Percentiles rank a stretch among this genome's conserved stretches.
phyloP scores from a whole-genome alignment of 2,797 vertebrate species.

The Alca torda region DNA sequence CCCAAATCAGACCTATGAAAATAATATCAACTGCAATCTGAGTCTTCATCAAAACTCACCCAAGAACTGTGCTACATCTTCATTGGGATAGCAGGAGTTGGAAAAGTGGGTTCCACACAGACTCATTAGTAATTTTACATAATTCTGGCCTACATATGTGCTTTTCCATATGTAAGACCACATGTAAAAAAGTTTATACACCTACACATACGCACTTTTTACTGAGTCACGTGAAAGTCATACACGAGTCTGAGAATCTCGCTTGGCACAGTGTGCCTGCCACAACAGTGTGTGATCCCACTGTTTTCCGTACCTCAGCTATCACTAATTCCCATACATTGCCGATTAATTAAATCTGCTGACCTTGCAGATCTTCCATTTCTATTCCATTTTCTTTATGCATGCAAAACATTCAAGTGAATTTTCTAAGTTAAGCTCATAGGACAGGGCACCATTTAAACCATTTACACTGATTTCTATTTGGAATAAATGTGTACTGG shows the following conservation, averaged over 20 bases:
- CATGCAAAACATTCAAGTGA: background rate
- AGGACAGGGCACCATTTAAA: background rate
- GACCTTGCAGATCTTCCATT: background rate
- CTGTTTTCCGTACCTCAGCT: background rate
- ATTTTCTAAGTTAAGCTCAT: background rate
- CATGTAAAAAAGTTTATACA: background rate
- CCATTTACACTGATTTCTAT: background rate
- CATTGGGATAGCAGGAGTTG: background rate
- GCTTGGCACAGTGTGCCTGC: background rate
- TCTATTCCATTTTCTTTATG: background rate
- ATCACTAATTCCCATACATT: background rate
- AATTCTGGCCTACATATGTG: background rate
- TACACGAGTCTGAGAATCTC: background rate
- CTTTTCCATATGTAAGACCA: background rate
- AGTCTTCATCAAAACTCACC: background rate
- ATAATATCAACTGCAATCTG: background rate
- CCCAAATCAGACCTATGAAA: background rate
- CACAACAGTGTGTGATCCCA: background rate
- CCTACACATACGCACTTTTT: background rate
- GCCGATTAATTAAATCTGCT: background rate
- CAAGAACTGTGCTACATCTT: background rate
- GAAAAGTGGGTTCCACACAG: background rate
- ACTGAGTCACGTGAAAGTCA: background rate
- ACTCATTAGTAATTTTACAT: background rate
- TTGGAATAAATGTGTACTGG: background rate